Conservation (phyloP, 2,888 invertebrate genomes). For the Liopterus haemorrhoidalis region DNA sequence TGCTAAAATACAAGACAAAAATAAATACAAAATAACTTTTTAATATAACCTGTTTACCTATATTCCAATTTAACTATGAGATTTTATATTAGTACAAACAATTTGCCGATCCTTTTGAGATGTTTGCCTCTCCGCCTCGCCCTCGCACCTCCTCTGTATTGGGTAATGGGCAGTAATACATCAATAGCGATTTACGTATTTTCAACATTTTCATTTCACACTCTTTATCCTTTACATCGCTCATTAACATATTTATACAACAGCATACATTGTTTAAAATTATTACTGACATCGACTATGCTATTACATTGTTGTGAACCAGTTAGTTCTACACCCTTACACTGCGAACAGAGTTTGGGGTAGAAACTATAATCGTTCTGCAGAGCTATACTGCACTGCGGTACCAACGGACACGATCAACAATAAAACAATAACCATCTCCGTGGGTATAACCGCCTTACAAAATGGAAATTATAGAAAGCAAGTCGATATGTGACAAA, state of each 20-base stretch:
- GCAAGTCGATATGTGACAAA: conserved; percentile 8
- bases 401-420: conserved; percentile 18
- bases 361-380: not conserved
- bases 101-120: conserved; percentile 2
- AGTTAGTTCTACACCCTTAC: not conserved
- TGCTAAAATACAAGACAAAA: no score
- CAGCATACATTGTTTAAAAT: conserved; percentile 35
- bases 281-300: conserved; percentile 23
- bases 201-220: conserved; percentile 43
- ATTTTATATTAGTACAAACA: no score
- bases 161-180: no score
- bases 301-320: conserved; percentile 6
- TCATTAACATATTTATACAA: conserved; percentile 43
- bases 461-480: conserved; percentile 9
- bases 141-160: conserved; percentile 2
- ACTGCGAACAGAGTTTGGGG: conserved; percentile 4
- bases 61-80: no score
- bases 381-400: not conserved
- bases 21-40: no score
- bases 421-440: conserved; percentile 18
- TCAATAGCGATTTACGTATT: conserved; percentile 26
- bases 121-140: conserved; percentile 8
- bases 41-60: no score
- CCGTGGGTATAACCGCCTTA: not conserved
- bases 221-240: conserved; percentile 42